Evolutionary conservation across 2,888 invertebrate species (phyloP), one percentile per base, ranked within the genome.

Genomic region (Coelopa pilipes): DNA sequence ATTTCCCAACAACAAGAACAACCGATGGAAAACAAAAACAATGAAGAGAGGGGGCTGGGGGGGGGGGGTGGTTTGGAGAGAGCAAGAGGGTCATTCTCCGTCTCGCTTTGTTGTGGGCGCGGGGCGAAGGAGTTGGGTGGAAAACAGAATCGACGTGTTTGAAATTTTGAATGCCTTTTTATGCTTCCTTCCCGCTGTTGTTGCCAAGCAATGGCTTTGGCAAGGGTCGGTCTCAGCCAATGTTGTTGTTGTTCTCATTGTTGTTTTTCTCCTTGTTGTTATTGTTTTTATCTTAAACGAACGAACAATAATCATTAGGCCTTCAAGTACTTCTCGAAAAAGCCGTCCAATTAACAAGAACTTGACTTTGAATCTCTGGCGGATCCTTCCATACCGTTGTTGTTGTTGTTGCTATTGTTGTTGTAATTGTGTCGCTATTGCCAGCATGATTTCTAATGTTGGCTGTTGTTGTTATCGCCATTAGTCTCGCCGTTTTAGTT

Each of bases 81-180:
- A 68, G 45, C 53, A 57, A 55, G 45, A n/a, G 57, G n/a, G n/a
- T 17, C 17, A 55, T 17, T 19, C 19, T 55, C 19, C 55, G 55
- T 55, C 13, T 55, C 19, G 55, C 11, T 19, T 19, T 17, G 11
- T 66, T 49, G 49, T 50, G 24, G 34, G 50, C 24, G 53, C 21
- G 21, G 53, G 17, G 50, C 24, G 24, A 55, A 47, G 46, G 47
- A 62, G 57, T 57, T 66, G 47, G 24, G 46, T 63, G 46, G 19
- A n/a, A 81, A 82, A 82, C 81, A 82, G 81, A 79, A 78, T 80
- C 81, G 81, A 82, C 82, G 82, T 82, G 82, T 82, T 81, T 78
- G 79, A 81, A 81, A 82, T 82, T 81, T 82, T 82, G 81, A 82
- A 81, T 78, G 80, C 79, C 76, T 80, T 79, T 47, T 62, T 71